Evolutionary conservation across 2,113 vertebrate species (phyloP), one percentile per base, ranked within the genome.

Genomic region (Prolemur simus): DNA sequence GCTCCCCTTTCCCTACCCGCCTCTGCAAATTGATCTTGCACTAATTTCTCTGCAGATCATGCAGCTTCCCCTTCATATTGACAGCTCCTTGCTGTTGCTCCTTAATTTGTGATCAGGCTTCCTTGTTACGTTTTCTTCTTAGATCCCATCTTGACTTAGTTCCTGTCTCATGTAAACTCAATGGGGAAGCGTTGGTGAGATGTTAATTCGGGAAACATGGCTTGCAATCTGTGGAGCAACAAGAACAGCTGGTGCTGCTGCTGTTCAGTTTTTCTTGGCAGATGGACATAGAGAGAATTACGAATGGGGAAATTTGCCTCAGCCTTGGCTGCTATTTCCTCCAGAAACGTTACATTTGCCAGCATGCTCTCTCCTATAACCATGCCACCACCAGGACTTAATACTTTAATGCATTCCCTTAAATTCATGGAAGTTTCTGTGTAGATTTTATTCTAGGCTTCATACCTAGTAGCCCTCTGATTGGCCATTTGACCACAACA

Each of bases 231-330:
- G 98, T 63, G 93, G 94, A 91, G 93, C 88, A 64, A 87, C 82
- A 82, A 84, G 97, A 97, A 95, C 97, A 97, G 97, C 97, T 97
- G 98, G 78, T 91, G 78, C 93, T 91, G 97, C 98, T 96, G 97
- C 95, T 97, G 94, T 97, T 97, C 87, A 87, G 88, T 89, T 97
- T 97, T 94, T 96, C 96, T 97, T 97, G 98, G 97, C 98, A 98
- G 93, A 92, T 95, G 95, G 93, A 89, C 20, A 15, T 3, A 81
- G 69, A 93, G 58, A 49, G 95, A 94, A 97, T 93, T 96, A 77
- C 42, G 34, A 71, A 83, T 32, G 89, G 86, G 86, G 68, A 87
- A 68, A 73, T 73, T 83, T 78, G 78, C 94, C 77, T 97, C 91
- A 47, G 89, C 32, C 13, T 93, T 95, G 92, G 89, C 89, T 91